Evolutionary conservation across 30 jellyfish, hydroid and myxozoan species (phyloP).

Genomic region (Catostylus mosaicus): DNA sequence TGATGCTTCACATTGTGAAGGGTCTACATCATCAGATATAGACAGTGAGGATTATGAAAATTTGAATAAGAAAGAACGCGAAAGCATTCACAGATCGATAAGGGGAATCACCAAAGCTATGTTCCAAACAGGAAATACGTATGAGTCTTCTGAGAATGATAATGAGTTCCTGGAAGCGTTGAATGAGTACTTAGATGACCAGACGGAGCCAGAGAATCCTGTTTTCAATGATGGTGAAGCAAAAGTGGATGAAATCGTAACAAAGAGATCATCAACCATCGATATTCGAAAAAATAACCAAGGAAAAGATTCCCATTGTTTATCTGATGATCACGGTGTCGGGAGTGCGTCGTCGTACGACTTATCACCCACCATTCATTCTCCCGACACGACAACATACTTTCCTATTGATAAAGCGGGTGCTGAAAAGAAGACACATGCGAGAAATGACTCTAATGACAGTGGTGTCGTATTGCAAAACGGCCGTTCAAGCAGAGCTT

Average conservation of each 20-base stretch:
- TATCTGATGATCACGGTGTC: conserved; percentile 37
- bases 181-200: conserved; percentile 35
- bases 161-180: conserved; percentile 42
- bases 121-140: conserved; percentile 36
- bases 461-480: conserved; percentile 86
- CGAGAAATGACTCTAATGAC: conserved; percentile 87
- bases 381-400: conserved; percentile 4
- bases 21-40: neutral
- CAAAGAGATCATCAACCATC: neutral
- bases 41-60: conserved; percentile 2
- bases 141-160: conserved; percentile 27
- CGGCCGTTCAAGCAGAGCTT: conserved; percentile 78
- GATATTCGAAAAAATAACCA: neutral
- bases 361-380: conserved; percentile 20
- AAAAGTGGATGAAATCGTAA: neutral
- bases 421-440: conserved; percentile 57
- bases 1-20: neutral
- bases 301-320: neutral
- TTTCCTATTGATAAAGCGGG: neutral
- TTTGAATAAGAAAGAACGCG: conserved; percentile 18
- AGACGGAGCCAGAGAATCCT: conserved; percentile 31
- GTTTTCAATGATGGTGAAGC: conserved; percentile 24
- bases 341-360: conserved; percentile 63
- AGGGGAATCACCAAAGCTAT: conserved; percentile 13
- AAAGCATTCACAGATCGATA: conserved; percentile 25